These are phyloP conservation scores for Empidonax alnorum DNA, from an alignment of 2,113 vertebrate genomes.

Conservation along the genomic window DNA sequence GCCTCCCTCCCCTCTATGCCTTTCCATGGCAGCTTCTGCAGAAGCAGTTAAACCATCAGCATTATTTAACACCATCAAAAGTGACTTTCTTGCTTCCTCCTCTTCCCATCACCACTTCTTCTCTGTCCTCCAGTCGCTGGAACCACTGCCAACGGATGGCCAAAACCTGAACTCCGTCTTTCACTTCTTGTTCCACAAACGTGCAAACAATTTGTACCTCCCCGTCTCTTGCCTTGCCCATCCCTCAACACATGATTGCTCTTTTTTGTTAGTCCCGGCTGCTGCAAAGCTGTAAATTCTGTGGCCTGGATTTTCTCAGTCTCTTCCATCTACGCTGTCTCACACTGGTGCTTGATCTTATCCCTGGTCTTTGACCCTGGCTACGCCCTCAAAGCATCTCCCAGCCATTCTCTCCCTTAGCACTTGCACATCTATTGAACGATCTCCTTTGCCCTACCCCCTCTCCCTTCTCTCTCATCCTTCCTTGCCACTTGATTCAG, in stretches of 20 bases:
- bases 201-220: conserved; percentile 5
- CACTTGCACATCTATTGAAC: rapidly evolving
- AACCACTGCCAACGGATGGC: not conserved
- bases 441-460: not conserved
- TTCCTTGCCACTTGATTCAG: not conserved
- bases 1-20: not conserved
- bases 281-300: conserved; percentile 9
- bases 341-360: not conserved
- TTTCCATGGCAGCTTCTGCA: not conserved
- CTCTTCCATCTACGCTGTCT: rapidly evolving
- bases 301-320: not conserved
- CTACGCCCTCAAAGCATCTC: not conserved
- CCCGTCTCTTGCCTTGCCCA: not conserved
- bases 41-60: not conserved
- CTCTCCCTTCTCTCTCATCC: not conserved
- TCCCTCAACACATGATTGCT: not conserved
- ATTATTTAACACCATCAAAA: conserved; percentile 1
- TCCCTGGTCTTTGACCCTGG: not conserved
- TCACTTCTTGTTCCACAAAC: not conserved
- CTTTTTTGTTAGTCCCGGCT: not conserved
- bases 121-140: not conserved
- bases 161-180: conserved; percentile 22
- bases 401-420: not conserved
- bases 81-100: not conserved
- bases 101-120: rapidly evolving